Percentiles rank a stretch among this genome's conserved stretches.
Conservation (phyloP, 2,113 vertebrate species). For the Meriones unguiculatus region DNA sequence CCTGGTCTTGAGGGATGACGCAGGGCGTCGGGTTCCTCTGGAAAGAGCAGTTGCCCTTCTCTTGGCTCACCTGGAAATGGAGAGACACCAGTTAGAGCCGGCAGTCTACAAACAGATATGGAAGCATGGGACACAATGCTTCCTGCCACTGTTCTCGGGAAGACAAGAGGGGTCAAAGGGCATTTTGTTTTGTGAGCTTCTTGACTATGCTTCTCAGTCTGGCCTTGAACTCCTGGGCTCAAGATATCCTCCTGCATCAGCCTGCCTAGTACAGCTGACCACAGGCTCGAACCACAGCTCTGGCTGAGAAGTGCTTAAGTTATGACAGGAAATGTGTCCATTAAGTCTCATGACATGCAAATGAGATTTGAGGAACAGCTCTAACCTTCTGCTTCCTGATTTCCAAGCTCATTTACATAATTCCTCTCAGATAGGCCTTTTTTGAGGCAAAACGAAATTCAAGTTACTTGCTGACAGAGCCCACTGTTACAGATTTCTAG, state of each 20-base stretch:
- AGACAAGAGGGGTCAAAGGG: neutral
- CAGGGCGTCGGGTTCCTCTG: slow-evolving; percentile 94
- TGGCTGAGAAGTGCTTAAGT: neutral
- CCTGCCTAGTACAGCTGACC: neutral
- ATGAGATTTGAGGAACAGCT: neutral
- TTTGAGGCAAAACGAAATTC: neutral
- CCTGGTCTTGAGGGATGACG: slow-evolving; percentile 94
- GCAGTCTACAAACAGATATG: neutral
- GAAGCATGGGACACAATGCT: neutral
- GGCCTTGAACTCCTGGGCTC: neutral
- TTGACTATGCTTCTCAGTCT: neutral
- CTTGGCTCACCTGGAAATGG: slow-evolving; percentile 91
- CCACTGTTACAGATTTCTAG: neutral
- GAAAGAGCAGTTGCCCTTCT: slow-evolving; percentile 94
- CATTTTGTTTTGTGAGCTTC: neutral
- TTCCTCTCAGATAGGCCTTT: neutral
- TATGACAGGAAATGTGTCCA: neutral
- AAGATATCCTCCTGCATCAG: neutral
- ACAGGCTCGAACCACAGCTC: neutral
- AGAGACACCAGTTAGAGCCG: slow-evolving; percentile 1
- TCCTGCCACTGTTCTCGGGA: neutral
- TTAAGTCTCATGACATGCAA: neutral
- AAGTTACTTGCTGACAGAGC: neutral
- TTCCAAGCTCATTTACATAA: neutral
- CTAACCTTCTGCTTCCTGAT: neutral